A percentile compares a stretch with the other conserved stretches of the same genome.
These are phyloP conservation scores for Catamblyrhynchus diadema DNA, from an alignment of 2,797 vertebrate species.

Conservation along the genomic window DNA sequence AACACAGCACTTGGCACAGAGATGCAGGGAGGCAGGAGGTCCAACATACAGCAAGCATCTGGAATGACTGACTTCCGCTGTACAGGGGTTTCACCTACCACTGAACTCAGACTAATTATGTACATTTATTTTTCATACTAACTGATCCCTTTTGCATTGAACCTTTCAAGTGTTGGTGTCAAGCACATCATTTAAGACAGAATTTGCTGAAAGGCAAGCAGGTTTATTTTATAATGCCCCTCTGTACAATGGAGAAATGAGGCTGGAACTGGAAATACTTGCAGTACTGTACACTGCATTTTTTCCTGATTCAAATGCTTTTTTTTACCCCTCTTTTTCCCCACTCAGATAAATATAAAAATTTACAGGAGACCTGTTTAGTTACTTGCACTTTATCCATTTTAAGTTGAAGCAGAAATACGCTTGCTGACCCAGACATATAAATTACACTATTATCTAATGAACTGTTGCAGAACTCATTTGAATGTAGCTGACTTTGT, in stretches of 20 bases:
- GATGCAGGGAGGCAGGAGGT: neutral
- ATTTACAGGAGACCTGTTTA: constrained; percentile 34
- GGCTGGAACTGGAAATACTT: neutral
- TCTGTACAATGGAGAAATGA: neutral
- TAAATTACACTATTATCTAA: constrained; percentile 70
- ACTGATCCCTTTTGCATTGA: neutral
- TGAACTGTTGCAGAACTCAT: constrained; percentile 67
- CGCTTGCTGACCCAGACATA: constrained; percentile 57
- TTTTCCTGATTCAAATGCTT: neutral
- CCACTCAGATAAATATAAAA: neutral
- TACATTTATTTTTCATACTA: constrained; percentile 2
- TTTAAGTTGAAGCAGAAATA: constrained; percentile 39
- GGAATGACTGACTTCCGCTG: neutral
- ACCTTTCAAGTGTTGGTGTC: neutral
- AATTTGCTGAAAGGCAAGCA: constrained; percentile 23
- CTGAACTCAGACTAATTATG: constrained; percentile 33
- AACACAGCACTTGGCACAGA: neutral
- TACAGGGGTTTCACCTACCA: neutral
- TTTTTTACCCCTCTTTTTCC: neutral
- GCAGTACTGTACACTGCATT: neutral
- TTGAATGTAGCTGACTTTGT: constrained; percentile 61
- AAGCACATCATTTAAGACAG: neutral
- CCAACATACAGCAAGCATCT: neutral
- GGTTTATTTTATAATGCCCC: constrained; percentile 17
- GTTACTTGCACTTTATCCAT: constrained; percentile 10